phyloP scores from a whole-genome alignment of 30 jellyfish, hydroid and myxozoan genomes.

The Pelagia noctiluca region DNA sequence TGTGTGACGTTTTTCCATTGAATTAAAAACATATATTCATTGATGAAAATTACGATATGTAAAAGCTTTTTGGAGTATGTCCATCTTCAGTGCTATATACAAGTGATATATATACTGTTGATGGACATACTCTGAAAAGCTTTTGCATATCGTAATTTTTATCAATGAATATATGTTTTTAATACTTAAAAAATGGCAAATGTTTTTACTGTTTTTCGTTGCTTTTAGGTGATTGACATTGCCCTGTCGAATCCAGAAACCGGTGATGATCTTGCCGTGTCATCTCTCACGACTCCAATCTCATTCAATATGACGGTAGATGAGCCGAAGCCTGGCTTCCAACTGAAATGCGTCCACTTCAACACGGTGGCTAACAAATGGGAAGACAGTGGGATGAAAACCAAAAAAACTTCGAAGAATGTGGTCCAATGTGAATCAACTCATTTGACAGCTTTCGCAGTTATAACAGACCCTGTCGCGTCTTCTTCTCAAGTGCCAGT shows the following conservation, averaged over 20 bases:
- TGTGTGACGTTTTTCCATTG: no score
- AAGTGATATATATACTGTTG: no score
- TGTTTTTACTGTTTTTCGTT: not conserved
- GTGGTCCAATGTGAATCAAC: not conserved
- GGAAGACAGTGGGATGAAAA: conserved; percentile 6
- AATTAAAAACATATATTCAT: no score
- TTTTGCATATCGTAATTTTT: no score
- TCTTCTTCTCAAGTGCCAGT: no score
- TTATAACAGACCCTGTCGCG: no score
- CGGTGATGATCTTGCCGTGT: not conserved
- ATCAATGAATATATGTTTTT: no score
- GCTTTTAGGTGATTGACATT: not conserved
- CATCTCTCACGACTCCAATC: not conserved
- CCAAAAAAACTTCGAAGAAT: not conserved
- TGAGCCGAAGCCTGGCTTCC: not conserved
- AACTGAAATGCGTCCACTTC: not conserved
- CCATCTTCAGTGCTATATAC: no score
- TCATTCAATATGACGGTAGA: not conserved
- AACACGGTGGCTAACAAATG: not conserved
- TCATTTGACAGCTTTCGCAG: conserved; percentile 3
- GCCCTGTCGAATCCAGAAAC: not conserved
- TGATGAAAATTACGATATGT: no score
- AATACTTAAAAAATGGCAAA: no score
- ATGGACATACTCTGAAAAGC: no score
- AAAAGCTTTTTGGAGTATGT: no score